A percentile compares a stretch with the other conserved stretches of the same genome.
Evolutionary conservation across 2,888 invertebrate genomes (phyloP).

Genomic region (Drosophila prostipennis): DNA sequence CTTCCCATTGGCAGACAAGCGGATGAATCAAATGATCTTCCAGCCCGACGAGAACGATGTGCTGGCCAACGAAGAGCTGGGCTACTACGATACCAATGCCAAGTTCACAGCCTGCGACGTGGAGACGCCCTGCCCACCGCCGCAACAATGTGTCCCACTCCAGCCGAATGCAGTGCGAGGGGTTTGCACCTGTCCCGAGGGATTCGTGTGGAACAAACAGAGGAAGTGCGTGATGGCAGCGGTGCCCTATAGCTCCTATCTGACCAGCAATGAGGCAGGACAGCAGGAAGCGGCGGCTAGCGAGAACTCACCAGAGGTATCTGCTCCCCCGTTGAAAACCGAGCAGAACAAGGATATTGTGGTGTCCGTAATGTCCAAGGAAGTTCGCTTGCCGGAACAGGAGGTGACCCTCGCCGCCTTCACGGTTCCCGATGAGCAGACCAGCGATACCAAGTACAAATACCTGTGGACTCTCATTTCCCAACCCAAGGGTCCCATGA

Average conservation of each 20-base stretch:
- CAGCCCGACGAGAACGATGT: constrained; percentile 81
- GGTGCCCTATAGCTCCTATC: constrained; percentile 70
- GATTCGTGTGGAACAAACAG: constrained; percentile 86
- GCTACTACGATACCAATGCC: constrained; percentile 83
- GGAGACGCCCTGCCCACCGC: constrained; percentile 86
- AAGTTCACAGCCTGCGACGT: constrained; percentile 87
- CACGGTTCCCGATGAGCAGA: constrained; percentile 90
- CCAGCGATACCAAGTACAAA: constrained; percentile 89
- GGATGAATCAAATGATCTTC: constrained; percentile 79
- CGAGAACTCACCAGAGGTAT: constrained; percentile 25
- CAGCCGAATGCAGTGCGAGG: constrained; percentile 87
- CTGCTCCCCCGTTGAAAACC: constrained; percentile 68
- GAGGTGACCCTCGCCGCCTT: constrained; percentile 93
- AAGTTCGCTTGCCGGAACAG: constrained; percentile 92
- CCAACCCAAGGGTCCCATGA: constrained; percentile 91
- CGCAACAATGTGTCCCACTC: constrained; percentile 89
- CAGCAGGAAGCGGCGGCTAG: constrained; percentile 38
- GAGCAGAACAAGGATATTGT: constrained; percentile 87
- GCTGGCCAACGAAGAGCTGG: constrained; percentile 85
- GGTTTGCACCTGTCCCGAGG: constrained; percentile 89
- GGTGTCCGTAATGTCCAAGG: constrained; percentile 91
- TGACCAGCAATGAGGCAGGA: constrained; percentile 41
- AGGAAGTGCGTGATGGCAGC: constrained; percentile 82
- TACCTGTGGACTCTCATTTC: constrained; percentile 95
- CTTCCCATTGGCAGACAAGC: constrained; percentile 80